Evolutionary conservation across 2,888 invertebrate genomes (phyloP).

Genomic region (Abscondita cerata): DNA sequence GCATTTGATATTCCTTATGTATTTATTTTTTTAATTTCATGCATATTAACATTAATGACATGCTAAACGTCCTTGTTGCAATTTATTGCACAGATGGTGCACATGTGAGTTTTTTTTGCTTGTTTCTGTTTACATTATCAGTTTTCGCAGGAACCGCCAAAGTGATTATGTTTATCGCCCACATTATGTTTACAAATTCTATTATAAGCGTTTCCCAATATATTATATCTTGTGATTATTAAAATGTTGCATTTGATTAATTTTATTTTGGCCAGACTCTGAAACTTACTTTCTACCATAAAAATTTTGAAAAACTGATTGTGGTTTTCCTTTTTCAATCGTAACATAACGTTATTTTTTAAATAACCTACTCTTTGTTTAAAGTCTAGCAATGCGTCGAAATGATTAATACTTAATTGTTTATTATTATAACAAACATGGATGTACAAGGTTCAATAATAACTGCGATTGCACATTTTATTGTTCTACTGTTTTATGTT

Average conservation of each 20-base stretch:
- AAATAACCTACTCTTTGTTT: no score
- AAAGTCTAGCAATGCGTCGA: no score
- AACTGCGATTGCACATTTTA: no score
- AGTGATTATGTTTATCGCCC: slow-evolving; percentile 18
- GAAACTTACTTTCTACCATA: no score
- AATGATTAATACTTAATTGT: no score
- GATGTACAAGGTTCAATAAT: no score
- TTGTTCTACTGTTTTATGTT: no score
- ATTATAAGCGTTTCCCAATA: neutral
- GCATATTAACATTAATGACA: slow-evolving; percentile 1
- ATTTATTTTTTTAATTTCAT: neutral
- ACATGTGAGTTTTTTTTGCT: slow-evolving; percentile 18
- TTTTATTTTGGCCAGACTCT: neutral
- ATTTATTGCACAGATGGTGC: slow-evolving; percentile 22
- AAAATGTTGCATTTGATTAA: neutral
- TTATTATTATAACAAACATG: no score
- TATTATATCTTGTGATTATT: neutral
- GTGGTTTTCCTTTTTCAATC: no score
- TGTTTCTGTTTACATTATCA: slow-evolving; percentile 11
- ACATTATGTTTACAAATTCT: slow-evolving; percentile 16
- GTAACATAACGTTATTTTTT: no score
- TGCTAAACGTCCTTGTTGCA: slow-evolving; percentile 22
- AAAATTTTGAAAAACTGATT: no score
- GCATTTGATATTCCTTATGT: no score
- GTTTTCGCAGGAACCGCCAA: slow-evolving; percentile 20